Evolutionary conservation across 1,140 invertebrate genomes (phyloP).

Genomic region (Rhynchophorus ferrugineus): DNA sequence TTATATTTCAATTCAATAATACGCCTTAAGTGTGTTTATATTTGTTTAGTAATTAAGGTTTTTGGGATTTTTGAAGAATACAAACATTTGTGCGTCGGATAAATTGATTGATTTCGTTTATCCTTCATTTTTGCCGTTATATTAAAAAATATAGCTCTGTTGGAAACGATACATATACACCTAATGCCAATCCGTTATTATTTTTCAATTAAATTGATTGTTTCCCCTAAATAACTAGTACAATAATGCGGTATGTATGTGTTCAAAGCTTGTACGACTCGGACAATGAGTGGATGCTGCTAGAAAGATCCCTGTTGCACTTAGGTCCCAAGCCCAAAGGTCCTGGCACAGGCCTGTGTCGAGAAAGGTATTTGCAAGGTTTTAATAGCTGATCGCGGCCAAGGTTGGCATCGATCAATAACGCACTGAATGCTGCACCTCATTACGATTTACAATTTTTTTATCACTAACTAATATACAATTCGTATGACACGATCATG

Average conservation of each 20-base stretch:
- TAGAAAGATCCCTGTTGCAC: conserved; percentile 33
- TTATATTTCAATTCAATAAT: too few species aligned
- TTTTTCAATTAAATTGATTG: too few species aligned
- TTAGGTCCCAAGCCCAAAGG: conserved; percentile 35
- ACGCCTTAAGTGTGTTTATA: too few species aligned
- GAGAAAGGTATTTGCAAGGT: conserved; percentile 40
- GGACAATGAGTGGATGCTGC: conserved; percentile 33
- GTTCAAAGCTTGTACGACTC: conserved; percentile 34
- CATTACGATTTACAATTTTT: conserved; percentile 1
- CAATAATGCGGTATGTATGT: conserved; percentile 28
- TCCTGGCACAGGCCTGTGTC: conserved; percentile 38
- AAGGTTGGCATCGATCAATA: conserved; percentile 10
- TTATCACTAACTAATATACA: background rate
- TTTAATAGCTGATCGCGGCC: conserved; percentile 11
- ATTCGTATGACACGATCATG: background rate
- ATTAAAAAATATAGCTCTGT: too few species aligned
- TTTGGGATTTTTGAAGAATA: too few species aligned
- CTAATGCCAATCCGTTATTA: too few species aligned
- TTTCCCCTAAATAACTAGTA: too few species aligned
- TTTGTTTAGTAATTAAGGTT: too few species aligned
- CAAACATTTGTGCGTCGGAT: too few species aligned
- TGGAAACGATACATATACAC: too few species aligned
- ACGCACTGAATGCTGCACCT: conserved; percentile 36
- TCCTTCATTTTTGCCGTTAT: too few species aligned
- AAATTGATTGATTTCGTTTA: too few species aligned